phyloP scores from a whole-genome alignment of 2,113 vertebrate genomes.

The Daboia siamensis region DNA sequence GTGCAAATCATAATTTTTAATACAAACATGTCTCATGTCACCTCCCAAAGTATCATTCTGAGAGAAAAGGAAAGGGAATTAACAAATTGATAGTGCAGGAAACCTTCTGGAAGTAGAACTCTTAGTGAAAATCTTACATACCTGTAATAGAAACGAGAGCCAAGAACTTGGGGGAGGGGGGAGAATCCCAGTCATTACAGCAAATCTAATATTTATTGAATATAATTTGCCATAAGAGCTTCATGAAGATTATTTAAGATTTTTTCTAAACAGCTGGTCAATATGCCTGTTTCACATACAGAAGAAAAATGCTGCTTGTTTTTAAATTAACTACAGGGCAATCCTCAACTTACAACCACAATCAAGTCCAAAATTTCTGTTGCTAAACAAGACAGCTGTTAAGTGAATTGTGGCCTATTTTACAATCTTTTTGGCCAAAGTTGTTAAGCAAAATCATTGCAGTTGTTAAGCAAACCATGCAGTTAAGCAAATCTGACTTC shows the following conservation, averaged over 20 bases:
- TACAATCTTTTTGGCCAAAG: no score
- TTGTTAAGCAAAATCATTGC: no score
- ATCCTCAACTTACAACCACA: neutral
- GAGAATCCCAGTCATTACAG: conserved; percentile 32
- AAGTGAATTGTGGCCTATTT: neutral
- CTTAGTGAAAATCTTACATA: conserved; percentile 78
- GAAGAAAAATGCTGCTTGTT: neutral
- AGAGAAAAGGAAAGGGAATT: conserved; percentile 56
- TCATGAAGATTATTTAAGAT: neutral
- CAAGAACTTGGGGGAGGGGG: conserved; percentile 69
- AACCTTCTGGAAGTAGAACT: conserved; percentile 65
- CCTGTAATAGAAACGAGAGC: conserved; percentile 81
- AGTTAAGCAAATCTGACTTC: no score
- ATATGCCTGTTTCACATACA: conserved; percentile 28
- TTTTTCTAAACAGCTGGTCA: neutral
- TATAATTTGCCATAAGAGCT: neutral
- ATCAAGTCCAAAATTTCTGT: neutral
- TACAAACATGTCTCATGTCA: conserved; percentile 36
- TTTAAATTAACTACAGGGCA: neutral
- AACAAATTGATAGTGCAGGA: conserved; percentile 67
- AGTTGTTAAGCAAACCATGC: no score
- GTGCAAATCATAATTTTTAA: conserved; percentile 1
- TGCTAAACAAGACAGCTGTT: neutral
- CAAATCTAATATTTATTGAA: conserved; percentile 49
- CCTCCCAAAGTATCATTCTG: conserved; percentile 58